Percentiles rank a stretch among this genome's conserved stretches.
phyloP scores from a whole-genome alignment of 2,797 vertebrate genomes.

The Sarcoramphus papa region DNA sequence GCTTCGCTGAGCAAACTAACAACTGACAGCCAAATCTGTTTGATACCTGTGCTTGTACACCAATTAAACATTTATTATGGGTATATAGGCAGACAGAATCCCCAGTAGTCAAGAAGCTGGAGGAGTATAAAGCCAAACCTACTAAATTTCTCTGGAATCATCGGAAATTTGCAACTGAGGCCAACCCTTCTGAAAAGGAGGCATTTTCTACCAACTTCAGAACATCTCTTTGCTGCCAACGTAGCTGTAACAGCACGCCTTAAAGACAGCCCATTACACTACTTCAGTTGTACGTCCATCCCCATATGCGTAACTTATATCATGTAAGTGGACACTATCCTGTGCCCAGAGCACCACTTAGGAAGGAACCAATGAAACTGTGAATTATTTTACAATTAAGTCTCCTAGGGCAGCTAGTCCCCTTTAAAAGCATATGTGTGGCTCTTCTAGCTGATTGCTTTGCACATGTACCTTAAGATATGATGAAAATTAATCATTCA shows the following conservation, averaged over 20 bases:
- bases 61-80: background rate
- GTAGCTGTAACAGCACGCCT: background rate
- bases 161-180: background rate
- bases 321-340: background rate
- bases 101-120: background rate
- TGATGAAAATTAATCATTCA: background rate
- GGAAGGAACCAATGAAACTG: background rate
- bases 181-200: background rate
- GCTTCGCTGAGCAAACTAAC: background rate
- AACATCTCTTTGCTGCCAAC: background rate
- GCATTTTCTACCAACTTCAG: background rate
- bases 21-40: background rate
- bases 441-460: background rate
- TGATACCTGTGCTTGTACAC: background rate
- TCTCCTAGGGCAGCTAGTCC: background rate
- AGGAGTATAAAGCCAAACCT: background rate
- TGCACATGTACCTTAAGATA: background rate
- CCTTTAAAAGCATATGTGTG: background rate
- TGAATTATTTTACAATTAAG: background rate
- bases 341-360: background rate
- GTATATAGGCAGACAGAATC: background rate
- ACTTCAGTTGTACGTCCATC: background rate
- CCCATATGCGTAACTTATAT: background rate
- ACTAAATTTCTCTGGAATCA: background rate
- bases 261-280: background rate